Percentiles rank a stretch among this genome's conserved stretches.
Conservation (phyloP, 2,797 vertebrate species). For the Pyrocephalus nanus region DNA sequence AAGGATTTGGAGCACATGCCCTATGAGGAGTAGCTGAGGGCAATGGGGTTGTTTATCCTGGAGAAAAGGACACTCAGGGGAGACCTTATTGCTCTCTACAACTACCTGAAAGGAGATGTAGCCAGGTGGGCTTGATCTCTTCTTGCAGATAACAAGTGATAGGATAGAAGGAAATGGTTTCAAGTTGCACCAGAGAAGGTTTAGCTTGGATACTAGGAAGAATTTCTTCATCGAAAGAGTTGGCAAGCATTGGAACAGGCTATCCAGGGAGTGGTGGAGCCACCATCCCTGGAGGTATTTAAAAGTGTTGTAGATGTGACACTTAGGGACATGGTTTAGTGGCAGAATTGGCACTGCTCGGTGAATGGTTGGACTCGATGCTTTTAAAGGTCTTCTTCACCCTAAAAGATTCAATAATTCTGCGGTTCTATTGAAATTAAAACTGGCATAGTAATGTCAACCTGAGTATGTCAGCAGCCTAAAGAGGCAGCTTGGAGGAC, state of each 20-base stretch:
- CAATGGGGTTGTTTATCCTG: neutral
- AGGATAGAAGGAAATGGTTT: neutral
- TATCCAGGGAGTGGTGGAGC: neutral
- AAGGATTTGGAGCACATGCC: neutral
- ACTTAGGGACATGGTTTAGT: neutral
- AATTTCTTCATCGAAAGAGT: neutral
- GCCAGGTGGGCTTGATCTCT: fast-evolving
- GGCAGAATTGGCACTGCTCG: neutral
- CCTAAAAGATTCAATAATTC: neutral
- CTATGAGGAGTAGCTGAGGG: fast-evolving
- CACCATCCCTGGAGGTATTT: neutral
- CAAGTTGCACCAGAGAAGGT: neutral
- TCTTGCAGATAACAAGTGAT: neutral
- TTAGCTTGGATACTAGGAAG: neutral
- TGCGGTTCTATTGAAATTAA: neutral
- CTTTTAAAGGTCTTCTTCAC: neutral
- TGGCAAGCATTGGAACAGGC: neutral
- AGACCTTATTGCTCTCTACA: neutral
- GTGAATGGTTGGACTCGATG: fast-evolving
- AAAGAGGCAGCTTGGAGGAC: neutral
- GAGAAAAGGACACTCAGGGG: neutral
- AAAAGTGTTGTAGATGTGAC: fast-evolving
- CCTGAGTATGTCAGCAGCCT: neutral
- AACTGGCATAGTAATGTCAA: neutral
- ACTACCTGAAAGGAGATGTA: neutral